Base-by-base conservation (phyloP, 2,797 vertebrate species). In the Sylvilagus floridanus region DNA sequence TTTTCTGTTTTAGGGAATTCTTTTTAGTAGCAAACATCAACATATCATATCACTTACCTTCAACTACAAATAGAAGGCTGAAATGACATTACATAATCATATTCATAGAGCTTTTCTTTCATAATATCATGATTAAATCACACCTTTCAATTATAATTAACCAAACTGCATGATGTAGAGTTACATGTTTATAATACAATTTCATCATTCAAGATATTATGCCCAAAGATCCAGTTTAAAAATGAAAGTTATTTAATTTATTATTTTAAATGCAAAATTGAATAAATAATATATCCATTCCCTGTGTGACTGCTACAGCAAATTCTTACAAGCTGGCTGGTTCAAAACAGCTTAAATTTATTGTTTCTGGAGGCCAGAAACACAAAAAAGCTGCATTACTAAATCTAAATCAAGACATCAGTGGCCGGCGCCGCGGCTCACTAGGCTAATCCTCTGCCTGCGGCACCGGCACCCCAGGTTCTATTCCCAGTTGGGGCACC, bases 201-300 rank as follows among this genome's bases (percentile, higher is more conserved):
- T 94, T 92, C 19, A 65, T 26, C 88, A 76, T 63, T 95, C 21
- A 77, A 30, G 26, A 87, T 66, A 65, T n/a, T 91, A 68, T 73
- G 13, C n/a, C 50, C 47, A 72, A 84, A 76, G 12, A 81, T 52
- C 10, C 47, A 92, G 5, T 79, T 93, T 84, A 72, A 90, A 95
- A 84, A 13, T 82, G 26, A 84, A 88, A 93, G 63, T 85, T 81
- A 76, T 47, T 69, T 87, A 6, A 75, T 54, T 93, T 73, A 35
- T 62, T 81, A 52, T 75, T 84, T 10, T 2, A 91, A 84, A 50
- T 92, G 84, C 78, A 86, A 4, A 89, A n/a, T 57, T 79, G 54
- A 83, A 22, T 90, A 72, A 66, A 57, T 52, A n/a, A 13, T 65
- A 1, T 63, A 63, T 85, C 87, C 7, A 14, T 94, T 96, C 90